phyloP scores from a whole-genome alignment of 2,888 invertebrate species.

The Brenthis daphne region DNA sequence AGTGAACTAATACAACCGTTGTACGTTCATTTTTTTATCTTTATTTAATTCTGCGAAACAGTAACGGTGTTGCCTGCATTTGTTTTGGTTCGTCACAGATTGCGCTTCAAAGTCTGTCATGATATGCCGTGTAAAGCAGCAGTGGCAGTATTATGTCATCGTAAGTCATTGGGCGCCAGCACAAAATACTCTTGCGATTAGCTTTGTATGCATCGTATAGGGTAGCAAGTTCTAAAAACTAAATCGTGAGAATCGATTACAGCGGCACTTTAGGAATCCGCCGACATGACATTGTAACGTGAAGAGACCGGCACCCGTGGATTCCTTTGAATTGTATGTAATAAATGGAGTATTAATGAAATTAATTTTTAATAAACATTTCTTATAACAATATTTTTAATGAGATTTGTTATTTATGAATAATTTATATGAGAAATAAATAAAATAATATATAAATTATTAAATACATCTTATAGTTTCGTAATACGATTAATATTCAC shows the following conservation, averaged over 20 bases:
- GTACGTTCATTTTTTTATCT: constrained; percentile 64
- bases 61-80: constrained; percentile 77
- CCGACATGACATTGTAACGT: constrained; percentile 45
- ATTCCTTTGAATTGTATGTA: constrained; percentile 33
- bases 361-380: no score
- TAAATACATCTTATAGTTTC: constrained; percentile 1
- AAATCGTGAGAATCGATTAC: constrained; percentile 47
- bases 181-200: constrained; percentile 25
- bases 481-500: neutral
- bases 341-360: neutral
- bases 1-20: constrained; percentile 76
- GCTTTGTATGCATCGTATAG: constrained; percentile 8
- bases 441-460: neutral
- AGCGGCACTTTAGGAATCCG: constrained; percentile 46
- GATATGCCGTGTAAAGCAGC: constrained; percentile 32
- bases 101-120: constrained; percentile 47
- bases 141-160: constrained; percentile 41
- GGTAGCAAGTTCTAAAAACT: constrained; percentile 25
- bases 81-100: constrained; percentile 70
- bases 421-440: neutral
- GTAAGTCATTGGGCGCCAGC: constrained; percentile 31
- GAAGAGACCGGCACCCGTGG: constrained; percentile 35
- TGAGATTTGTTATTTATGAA: no score
- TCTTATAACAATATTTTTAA: no score
- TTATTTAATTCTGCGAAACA: constrained; percentile 76